These are phyloP conservation scores for Bungarus multicinctus DNA, from an alignment of 2,113 vertebrate genomes.

Conservation along the genomic window DNA sequence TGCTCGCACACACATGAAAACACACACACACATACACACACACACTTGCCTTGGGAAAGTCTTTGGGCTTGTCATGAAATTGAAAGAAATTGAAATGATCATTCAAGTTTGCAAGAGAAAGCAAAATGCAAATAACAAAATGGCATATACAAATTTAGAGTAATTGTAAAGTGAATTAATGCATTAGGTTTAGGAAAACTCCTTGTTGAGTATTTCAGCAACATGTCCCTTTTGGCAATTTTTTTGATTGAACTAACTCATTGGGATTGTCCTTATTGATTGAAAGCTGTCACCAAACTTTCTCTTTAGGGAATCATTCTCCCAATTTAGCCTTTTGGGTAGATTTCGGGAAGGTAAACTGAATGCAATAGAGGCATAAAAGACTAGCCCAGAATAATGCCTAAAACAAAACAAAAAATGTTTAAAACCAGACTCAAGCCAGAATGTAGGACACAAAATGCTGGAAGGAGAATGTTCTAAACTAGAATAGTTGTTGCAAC, in stretches of 20 bases:
- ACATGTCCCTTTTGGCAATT: background rate
- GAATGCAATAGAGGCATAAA: background rate
- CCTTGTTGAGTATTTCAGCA: background rate
- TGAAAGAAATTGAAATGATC: background rate
- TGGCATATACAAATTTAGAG: background rate
- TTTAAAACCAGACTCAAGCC: background rate
- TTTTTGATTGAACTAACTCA: background rate
- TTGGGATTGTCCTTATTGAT: background rate
- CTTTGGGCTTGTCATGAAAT: background rate
- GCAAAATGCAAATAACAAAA: background rate
- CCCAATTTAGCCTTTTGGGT: background rate
- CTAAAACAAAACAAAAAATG: too few relatives aligned
- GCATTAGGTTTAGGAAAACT: background rate
- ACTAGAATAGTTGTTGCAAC: background rate
- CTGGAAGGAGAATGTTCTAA: background rate
- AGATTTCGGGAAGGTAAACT: background rate
- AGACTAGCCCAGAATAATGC: background rate
- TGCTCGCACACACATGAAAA: background rate
- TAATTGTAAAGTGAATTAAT: background rate
- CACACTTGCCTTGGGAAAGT: background rate
- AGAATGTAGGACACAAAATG: background rate
- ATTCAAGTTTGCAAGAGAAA: background rate
- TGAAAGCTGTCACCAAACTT: background rate
- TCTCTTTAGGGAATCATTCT: background rate
- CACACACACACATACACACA: background rate